A percentile compares a stretch with the other conserved stretches of the same genome.
These are phyloP conservation scores for Meloidogyne exigua DNA, from an alignment of 1,140 invertebrate species.

Conservation along the genomic window DNA sequence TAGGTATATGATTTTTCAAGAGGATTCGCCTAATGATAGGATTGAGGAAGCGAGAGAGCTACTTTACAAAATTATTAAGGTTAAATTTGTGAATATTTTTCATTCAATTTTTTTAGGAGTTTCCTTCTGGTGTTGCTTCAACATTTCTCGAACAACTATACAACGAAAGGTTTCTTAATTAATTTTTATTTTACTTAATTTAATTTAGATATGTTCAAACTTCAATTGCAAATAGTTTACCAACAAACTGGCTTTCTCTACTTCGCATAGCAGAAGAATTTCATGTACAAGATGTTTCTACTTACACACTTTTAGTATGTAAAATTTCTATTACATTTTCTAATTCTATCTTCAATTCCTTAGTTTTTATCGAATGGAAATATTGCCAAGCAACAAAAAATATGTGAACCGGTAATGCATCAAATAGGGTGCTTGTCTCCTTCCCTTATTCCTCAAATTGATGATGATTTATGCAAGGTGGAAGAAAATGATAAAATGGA, in stretches of 20 bases:
- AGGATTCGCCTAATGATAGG: constrained; percentile 16
- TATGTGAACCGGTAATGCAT: neutral
- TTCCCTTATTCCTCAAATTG: neutral
- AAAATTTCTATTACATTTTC: neutral
- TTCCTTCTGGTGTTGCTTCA: constrained; percentile 29
- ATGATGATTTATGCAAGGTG: neutral
- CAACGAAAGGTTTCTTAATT: constrained; percentile 19
- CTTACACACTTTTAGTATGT: constrained; percentile 20
- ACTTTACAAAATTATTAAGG: neutral
- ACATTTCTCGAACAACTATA: constrained; percentile 34
- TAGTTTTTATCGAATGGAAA: constrained; percentile 7
- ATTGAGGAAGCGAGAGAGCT: constrained; percentile 29
- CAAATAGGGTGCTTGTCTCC: neutral
- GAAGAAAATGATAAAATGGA: neutral
- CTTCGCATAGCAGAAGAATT: constrained; percentile 31
- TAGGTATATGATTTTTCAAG: constrained; percentile 4
- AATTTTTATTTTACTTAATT: neutral
- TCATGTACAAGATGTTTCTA: constrained; percentile 31
- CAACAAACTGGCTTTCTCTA: constrained; percentile 28
- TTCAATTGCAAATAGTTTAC: constrained; percentile 25
- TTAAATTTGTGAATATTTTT: neutral
- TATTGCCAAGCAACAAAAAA: neutral
- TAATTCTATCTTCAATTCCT: neutral
- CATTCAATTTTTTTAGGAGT: constrained; percentile 29
- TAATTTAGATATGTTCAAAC: constrained; percentile 36